Evolutionary conservation across 23 tunicate genomes (phyloP), one percentile per base, ranked within the genome.

Genomic region (Halocynthia aurantium): DNA sequence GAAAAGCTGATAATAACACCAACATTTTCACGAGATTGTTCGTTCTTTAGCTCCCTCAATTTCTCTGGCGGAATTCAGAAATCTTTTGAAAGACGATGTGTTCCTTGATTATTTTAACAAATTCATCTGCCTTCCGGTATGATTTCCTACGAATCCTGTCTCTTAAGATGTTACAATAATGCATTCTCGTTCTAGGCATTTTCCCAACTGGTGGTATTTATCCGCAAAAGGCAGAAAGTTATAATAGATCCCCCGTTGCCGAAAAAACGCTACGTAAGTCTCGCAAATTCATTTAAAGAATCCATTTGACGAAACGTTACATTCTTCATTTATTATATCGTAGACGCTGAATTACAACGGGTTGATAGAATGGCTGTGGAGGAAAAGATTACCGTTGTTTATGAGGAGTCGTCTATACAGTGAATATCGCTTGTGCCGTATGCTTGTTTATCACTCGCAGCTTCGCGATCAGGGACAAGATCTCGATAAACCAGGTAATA

Each of bases 31-130:
- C 44, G 44, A 31, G 1, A 31, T 31, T 31, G 1, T 31, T 31
- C 73, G 51, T 12, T 73, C 19, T 57, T 81, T 54, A 50, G 51
- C 55, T 56, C 22, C 69, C 44, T 77, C 80, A 53, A 55, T 80
- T 5, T 66, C 93, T 0, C 69, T 87, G 52, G 61, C 68, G 8
- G 81, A 82, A 53, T 88, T 88, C 57, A 72, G 73, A 52, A 57
- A 68, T 7, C 80, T 88, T 55, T 70, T 88, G 8, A 76, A 80
- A 60, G 95, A 88, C 6, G 85, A 79, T 8, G 56, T 58, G 52
- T 88, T 88, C 55, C 52, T 79, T 17, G 95, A 88, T 53, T 88
- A 76, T 57, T 88, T 88, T 71, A 88, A 83, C 88, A 88, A 88
- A 73, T 88, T 83, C 68, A 69, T 57, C 10, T 79, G 84, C 64